Base-by-base conservation (phyloP, 1,140 invertebrate species). In the Kradibia gibbosae region DNA sequence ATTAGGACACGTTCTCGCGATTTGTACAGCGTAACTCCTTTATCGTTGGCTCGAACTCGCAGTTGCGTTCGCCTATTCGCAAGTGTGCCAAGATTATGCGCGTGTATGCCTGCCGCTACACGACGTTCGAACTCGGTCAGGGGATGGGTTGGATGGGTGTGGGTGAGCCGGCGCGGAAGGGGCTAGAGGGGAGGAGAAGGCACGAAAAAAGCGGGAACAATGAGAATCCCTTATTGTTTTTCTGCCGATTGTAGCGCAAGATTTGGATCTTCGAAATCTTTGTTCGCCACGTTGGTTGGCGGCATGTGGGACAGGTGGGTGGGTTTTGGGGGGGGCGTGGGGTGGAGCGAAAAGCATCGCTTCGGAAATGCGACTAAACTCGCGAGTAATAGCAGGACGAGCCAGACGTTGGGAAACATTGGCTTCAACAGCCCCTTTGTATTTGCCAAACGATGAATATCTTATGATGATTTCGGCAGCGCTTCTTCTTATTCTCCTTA, bases 141-240 rank as follows among this genome's bases (percentile, higher is more conserved):
- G 25, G 42, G 39, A 45, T 36, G 7, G 11, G 13, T 20, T 7
- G 42, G 42, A 5, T 5, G 42, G 5, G 5, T 5, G 42, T 13
- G 42, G 7, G 13, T 45, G 13, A 13, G 42, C 42, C 7, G 42
- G 13, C 5, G 50, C 22, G 50, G 50, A 4, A 42, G 48, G 31
- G 42, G 20, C 20, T 36, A 25, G 42, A 20, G 17, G 28, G 34
- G 17, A 17, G 50, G 50, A 20, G 20, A 48, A 7, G 45, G 17
- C 45, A 48, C 7, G 34, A 57, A 75, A 75, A 65, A 78, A 71
- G 7, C n/a, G 31, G 22, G 28, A 71, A 78, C 77, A 78, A 78
- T 78, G 77, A 78, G 65, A 5, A n/a, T 48, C 65, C 48, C 67
- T 78, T 78, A 78, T 78, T 78, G 77, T 78, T 42, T 71, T 71